Evolutionary conservation across 2,113 vertebrate species (phyloP).

Genomic region (Megaceryle torquata): DNA sequence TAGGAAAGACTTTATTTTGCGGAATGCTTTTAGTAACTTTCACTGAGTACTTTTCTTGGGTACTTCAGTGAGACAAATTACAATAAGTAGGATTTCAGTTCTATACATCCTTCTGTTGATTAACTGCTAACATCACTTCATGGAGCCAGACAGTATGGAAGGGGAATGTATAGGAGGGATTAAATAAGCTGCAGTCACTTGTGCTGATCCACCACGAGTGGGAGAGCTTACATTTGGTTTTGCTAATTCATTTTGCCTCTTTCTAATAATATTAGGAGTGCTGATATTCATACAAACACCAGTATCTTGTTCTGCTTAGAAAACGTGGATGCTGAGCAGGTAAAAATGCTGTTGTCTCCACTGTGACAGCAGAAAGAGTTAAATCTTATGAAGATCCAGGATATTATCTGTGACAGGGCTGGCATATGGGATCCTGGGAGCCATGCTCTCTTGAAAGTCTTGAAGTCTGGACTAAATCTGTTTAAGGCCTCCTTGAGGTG

Average conservation of each 20-base stretch:
- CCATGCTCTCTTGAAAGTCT: background rate
- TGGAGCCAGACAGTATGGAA: background rate
- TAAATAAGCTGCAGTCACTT: background rate
- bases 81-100: background rate
- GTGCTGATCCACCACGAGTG: background rate
- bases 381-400: background rate
- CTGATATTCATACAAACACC: background rate
- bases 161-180: background rate
- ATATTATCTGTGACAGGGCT: background rate
- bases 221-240: background rate
- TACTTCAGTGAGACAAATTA: background rate
- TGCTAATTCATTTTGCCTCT: background rate
- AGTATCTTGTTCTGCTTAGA: background rate
- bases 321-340: background rate
- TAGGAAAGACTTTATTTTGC: background rate
- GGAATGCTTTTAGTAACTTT: background rate
- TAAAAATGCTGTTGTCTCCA: background rate
- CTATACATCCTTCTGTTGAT: background rate
- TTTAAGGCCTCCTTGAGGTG: background rate
- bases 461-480: background rate
- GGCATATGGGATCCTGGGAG: background rate
- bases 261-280: background rate
- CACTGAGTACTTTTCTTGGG: background rate
- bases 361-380: background rate
- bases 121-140: background rate